Conservation (phyloP, 2,888 invertebrate genomes). For the Acanthacorydalis orientalis region DNA sequence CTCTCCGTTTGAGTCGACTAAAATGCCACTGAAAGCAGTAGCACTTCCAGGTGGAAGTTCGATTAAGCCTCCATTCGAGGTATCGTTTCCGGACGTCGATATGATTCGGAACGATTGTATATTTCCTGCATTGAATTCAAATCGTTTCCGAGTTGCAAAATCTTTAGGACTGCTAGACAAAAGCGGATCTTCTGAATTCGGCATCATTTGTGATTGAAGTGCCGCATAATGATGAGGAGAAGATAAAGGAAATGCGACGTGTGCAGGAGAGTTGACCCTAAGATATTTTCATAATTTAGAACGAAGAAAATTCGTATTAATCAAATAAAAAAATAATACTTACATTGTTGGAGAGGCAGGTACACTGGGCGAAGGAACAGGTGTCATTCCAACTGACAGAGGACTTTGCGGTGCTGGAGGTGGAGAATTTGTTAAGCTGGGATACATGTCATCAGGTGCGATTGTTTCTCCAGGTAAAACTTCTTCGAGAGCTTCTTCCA, state of each 20-base stretch:
- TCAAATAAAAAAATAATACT: no score
- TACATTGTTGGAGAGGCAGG: conserved; percentile 10
- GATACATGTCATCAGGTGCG: conserved; percentile 31
- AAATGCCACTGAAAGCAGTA: conserved; percentile 31
- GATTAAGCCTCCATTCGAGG: conserved; percentile 22
- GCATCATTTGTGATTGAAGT: conserved; percentile 68
- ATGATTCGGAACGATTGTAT: conserved; percentile 35
- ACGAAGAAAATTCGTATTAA: no score
- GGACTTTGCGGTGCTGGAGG: conserved; percentile 47
- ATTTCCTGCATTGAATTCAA: conserved; percentile 29
- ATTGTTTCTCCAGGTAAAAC: conserved; percentile 64
- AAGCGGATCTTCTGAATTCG: conserved; percentile 73
- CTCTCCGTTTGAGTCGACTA: conserved; percentile 43
- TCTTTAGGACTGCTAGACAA: conserved; percentile 72
- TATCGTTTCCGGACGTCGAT: conserved; percentile 26
- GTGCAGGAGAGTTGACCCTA: conserved; percentile 15
- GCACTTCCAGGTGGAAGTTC: conserved; percentile 28
- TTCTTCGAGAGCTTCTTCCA: conserved; percentile 72
- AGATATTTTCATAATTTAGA: no score
- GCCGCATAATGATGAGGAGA: conserved; percentile 23
- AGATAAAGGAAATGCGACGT: conserved; percentile 24
- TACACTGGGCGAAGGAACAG: conserved; percentile 28
- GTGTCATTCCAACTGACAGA: conserved; percentile 30
- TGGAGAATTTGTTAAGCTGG: conserved; percentile 31
- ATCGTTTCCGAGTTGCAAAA: conserved; percentile 39